Percentiles rank a stretch among this genome's conserved stretches.
These are phyloP conservation scores for Cephonodes hylas DNA, from an alignment of 2,888 invertebrate species.

Conservation along the genomic window DNA sequence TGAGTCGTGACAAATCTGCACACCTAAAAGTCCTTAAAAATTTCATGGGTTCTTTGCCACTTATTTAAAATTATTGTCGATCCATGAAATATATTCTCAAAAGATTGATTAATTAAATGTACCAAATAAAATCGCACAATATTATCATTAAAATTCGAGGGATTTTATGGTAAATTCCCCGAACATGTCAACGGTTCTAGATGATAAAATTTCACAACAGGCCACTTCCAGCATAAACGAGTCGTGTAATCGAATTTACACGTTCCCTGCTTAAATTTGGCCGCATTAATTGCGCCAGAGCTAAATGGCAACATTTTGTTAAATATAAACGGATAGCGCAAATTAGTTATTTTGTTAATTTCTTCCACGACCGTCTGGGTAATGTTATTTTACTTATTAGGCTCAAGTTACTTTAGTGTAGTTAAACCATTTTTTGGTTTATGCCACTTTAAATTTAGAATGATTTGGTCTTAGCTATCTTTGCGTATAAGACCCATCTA, in stretches of 20 bases:
- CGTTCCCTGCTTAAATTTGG: neutral
- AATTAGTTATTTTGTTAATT: conserved; percentile 1
- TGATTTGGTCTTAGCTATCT: neutral
- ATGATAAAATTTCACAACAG: conserved; percentile 4
- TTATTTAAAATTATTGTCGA: too few species aligned
- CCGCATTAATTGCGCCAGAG: neutral
- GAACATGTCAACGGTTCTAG: neutral
- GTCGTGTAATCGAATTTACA: conserved; percentile 8
- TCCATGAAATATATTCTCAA: too few species aligned
- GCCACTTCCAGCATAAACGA: neutral
- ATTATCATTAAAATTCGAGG: neutral
- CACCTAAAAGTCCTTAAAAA: too few species aligned
- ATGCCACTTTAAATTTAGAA: neutral
- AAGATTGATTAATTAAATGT: too few species aligned
- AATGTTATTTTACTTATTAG: neutral
- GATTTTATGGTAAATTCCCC: neutral
- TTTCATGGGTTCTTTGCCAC: too few species aligned
- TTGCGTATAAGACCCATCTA: too few species aligned
- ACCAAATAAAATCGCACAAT: neutral
- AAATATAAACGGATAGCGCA: neutral
- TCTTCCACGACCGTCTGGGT: neutral
- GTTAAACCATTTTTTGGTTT: neutral
- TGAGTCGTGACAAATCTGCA: too few species aligned
- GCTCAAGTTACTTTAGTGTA: neutral
- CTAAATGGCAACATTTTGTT: conserved; percentile 2